Evolutionary conservation across 2,888 invertebrate species (phyloP).

Genomic region (Malachius bipustulatus): DNA sequence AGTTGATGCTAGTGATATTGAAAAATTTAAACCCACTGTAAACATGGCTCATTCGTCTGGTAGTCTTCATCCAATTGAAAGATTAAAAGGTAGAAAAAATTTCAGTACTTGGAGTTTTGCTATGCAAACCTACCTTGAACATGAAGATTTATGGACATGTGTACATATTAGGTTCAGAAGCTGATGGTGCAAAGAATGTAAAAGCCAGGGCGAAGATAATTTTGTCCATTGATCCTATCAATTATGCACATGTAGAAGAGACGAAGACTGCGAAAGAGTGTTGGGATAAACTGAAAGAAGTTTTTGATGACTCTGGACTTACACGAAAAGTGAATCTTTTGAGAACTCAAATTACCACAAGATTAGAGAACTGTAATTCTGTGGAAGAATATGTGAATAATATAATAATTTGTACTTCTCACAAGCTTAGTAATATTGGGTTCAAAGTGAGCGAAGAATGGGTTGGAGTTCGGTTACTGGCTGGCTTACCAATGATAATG

Average conservation of each 20-base stretch:
- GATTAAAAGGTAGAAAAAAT: slow-evolving; percentile 15
- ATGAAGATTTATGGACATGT: slow-evolving; percentile 16
- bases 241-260: slow-evolving; percentile 23
- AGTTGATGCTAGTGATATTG: no score
- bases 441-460: background rate
- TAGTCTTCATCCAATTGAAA: background rate
- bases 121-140: slow-evolving; percentile 16
- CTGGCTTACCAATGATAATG: no score
- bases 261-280: slow-evolving; percentile 20
- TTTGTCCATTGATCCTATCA: slow-evolving; percentile 20
- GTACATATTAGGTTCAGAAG: slow-evolving; percentile 5
- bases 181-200: slow-evolving; percentile 11
- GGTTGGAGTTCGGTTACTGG: background rate
- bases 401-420: slow-evolving; percentile 16
- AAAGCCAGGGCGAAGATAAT: slow-evolving; percentile 20
- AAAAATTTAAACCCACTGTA: no score
- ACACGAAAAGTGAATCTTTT: slow-evolving; percentile 24
- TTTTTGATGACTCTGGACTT: slow-evolving; percentile 26
- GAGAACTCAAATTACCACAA: slow-evolving; percentile 20
- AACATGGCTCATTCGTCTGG: no score
- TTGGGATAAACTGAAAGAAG: slow-evolving; percentile 21
- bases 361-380: slow-evolving; percentile 19
- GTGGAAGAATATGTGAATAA: slow-evolving; percentile 24
- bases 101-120: slow-evolving; percentile 16
- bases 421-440: background rate